Percentiles rank a stretch among this genome's conserved stretches.
These are phyloP conservation scores for Erythrocercus mccallii DNA, from an alignment of 2,113 vertebrate species.

Conservation along the genomic window DNA sequence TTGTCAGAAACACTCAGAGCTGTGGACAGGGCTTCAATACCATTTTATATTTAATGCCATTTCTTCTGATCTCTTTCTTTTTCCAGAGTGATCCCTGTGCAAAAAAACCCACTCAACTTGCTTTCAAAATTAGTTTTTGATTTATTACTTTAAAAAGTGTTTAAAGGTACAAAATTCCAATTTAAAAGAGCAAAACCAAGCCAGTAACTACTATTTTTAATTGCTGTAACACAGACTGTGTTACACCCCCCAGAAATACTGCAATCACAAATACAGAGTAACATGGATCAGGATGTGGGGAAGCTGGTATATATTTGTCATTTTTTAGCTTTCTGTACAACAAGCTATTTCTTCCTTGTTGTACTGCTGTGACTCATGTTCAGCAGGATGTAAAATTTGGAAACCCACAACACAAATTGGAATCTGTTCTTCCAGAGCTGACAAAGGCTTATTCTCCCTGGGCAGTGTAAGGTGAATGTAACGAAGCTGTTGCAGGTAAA, in stretches of 20 bases:
- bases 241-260: not conserved
- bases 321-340: not conserved
- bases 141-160: not conserved
- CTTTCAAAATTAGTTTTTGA: not conserved
- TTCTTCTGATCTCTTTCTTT: not conserved
- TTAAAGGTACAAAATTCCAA: not conserved
- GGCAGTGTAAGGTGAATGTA: not conserved
- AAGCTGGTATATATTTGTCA: not conserved
- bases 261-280: not conserved
- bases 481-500: not conserved
- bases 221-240: not conserved
- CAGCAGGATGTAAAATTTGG: not conserved
- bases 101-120: not conserved
- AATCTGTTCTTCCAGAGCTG: not conserved
- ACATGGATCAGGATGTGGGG: not conserved
- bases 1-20: not conserved
- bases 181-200: not conserved
- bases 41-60: not conserved
- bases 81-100: not conserved
- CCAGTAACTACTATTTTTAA: not conserved
- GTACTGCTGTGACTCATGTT: not conserved
- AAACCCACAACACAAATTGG: not conserved
- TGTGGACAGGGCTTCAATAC: not conserved
- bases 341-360: not conserved
- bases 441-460: not conserved